phyloP scores from a whole-genome alignment of 2,888 invertebrate genomes.

The Antheraea yamamai region DNA sequence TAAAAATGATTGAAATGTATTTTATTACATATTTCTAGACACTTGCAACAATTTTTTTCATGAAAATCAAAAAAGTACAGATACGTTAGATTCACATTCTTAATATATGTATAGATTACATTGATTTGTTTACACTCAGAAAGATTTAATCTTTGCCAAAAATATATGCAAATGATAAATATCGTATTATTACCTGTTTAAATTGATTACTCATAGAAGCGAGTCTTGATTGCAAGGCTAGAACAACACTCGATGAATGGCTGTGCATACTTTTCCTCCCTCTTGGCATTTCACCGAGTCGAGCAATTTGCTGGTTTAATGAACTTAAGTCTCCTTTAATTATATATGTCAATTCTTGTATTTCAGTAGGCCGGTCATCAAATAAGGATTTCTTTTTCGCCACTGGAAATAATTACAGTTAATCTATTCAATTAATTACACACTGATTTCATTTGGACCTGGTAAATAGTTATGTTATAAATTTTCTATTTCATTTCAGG shows the following conservation, averaged over 20 bases:
- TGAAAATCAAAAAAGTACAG: no score
- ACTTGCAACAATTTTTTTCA: no score
- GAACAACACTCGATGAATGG: constrained; percentile 95
- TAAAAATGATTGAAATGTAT: no score
- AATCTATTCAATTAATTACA: neutral
- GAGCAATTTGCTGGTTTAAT: constrained; percentile 98
- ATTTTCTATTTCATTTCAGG: neutral
- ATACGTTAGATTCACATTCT: no score
- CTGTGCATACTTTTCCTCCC: constrained; percentile 92
- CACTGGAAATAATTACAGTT: constrained; percentile 83
- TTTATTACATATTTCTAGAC: no score
- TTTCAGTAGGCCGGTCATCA: constrained; percentile 97
- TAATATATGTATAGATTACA: neutral
- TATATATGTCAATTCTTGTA: constrained; percentile 98
- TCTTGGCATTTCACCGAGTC: constrained; percentile 90
- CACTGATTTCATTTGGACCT: neutral
- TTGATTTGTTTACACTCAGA: neutral
- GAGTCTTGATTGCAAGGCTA: constrained; percentile 95
- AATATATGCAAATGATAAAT: neutral
- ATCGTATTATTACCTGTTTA: constrained; percentile 87
- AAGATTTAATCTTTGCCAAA: neutral
- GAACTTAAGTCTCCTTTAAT: constrained; percentile 98
- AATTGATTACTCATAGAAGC: constrained; percentile 99
- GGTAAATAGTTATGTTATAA: neutral
- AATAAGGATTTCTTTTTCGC: constrained; percentile 99